phyloP scores from a whole-genome alignment of 1,140 invertebrate species.

The Musca domestica region DNA sequence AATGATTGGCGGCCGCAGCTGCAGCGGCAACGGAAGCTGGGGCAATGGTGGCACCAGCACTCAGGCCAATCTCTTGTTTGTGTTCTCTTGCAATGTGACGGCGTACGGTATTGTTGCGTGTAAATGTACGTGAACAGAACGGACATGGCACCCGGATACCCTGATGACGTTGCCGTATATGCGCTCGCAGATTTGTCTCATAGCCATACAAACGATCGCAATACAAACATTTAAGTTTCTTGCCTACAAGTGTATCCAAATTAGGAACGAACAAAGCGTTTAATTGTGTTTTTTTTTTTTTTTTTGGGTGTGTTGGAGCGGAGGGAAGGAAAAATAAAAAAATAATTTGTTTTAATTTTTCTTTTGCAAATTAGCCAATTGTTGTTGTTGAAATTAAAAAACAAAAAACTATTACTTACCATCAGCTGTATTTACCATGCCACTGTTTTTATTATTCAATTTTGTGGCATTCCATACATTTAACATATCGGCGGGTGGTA shows the following conservation, averaged over 20 bases:
- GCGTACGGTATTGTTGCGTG: constrained; percentile 85
- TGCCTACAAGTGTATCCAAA: constrained; percentile 59
- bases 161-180: constrained; percentile 86
- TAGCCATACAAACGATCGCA: constrained; percentile 90
- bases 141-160: constrained; percentile 85
- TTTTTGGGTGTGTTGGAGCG: too few species aligned
- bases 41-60: constrained; percentile 58
- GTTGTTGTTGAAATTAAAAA: too few species aligned
- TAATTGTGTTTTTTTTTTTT: too few species aligned
- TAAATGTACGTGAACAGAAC: constrained; percentile 86
- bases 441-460: constrained; percentile 53
- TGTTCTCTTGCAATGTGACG: constrained; percentile 85
- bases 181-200: constrained; percentile 86
- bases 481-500: constrained; percentile 52
- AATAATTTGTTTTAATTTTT: too few species aligned
- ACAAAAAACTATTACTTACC: too few species aligned
- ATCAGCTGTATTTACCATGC: constrained; percentile 51
- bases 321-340: too few species aligned
- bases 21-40: constrained; percentile 49
- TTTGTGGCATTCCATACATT: constrained; percentile 54
- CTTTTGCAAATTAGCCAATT: neutral
- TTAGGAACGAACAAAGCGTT: neutral
- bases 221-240: constrained; percentile 87
- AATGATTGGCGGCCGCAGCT: constrained; percentile 56
- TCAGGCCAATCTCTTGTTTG: constrained; percentile 70